Evolutionary conservation across 2,888 invertebrate species (phyloP), one percentile per base, ranked within the genome.

Genomic region (Argyresthia albistria): DNA sequence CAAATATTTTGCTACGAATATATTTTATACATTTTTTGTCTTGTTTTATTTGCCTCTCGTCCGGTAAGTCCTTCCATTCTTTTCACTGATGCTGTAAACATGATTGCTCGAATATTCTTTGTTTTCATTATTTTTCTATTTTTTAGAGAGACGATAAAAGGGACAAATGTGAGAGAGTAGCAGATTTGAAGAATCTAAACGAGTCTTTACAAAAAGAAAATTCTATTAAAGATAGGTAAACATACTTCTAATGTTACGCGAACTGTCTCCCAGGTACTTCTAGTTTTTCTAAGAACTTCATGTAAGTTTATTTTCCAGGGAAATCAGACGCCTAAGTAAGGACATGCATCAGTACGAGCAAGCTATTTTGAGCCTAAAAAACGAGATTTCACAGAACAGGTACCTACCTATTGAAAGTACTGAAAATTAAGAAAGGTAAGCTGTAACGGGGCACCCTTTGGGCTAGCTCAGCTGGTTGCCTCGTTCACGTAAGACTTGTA

Each of bases 181-280:
- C 53, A 10, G 45, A 45, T 10, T 16, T 81, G 56, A 78, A 72
- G 54, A 55, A 61, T 6, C 37, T 69, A 36, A 80, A 73, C 54
- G 83, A 83, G 8, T 52, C 69, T 0, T 59, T 83, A 50, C 70
- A 71, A 52, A 76, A 74, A 49, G 81, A 83, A 52, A 80, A 74
- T 43, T 42, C 68, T 10, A 58, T 66, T 1, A 80, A 79, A 56
- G 82, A 83, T 37, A 80, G 79, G 83, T 83, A 57, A 58, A n/a
- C n/a, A n/a, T n/a, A n/a, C n/a, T n/a, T n/a, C n/a, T n/a, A n/a
- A n/a, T n/a, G n/a, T n/a, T n/a, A n/a, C n/a, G n/a, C n/a, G n/a
- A n/a, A n/a, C n/a, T n/a, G n/a, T n/a, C n/a, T n/a, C n/a, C n/a
- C n/a, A n/a, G n/a, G n/a, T n/a, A n/a, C n/a, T n/a, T n/a, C n/a